Conservation (phyloP, 2,888 invertebrate genomes). For the Watsonalla binaria region DNA sequence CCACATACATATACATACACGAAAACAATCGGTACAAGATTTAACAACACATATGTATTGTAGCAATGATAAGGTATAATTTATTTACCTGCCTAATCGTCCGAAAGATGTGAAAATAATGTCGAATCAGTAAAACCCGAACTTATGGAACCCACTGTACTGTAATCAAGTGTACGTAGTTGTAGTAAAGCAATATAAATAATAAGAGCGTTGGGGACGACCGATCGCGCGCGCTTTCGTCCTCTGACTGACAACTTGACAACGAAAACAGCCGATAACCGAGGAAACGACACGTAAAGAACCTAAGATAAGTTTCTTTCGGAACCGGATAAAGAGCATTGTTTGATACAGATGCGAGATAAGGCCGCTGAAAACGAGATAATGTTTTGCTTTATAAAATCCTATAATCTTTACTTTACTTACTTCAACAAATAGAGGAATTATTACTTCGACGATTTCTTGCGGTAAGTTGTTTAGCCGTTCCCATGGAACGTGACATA, state of each 20-base stretch:
- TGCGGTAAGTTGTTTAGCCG: too few relatives aligned
- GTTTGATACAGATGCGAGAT: conserved; percentile 22
- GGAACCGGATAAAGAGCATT: conserved; percentile 31
- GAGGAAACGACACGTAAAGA: conserved; percentile 32
- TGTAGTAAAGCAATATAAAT: background rate
- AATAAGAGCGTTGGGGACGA: conserved; percentile 21
- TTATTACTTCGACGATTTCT: too few relatives aligned
- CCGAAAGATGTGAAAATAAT: background rate
- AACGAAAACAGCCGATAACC: conserved; percentile 55
- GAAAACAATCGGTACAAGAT: too few relatives aligned
- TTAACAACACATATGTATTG: background rate
- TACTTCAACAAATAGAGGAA: too few relatives aligned
- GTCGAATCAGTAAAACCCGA: too few relatives aligned
- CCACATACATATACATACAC: background rate
- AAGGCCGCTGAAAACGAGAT: background rate
- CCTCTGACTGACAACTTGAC: conserved; percentile 57
- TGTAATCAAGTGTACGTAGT: background rate
- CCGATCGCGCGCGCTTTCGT: conserved; percentile 38
- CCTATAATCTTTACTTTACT: too few relatives aligned
- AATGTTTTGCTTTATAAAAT: background rate
- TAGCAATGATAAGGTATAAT: background rate
- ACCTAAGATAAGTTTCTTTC: conserved; percentile 34
- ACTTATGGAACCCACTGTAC: background rate
- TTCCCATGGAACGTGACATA: too few relatives aligned
- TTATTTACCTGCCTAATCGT: background rate